Evolutionary conservation across 2,797 vertebrate genomes (phyloP).

Genomic region (Lacerta agilis): DNA sequence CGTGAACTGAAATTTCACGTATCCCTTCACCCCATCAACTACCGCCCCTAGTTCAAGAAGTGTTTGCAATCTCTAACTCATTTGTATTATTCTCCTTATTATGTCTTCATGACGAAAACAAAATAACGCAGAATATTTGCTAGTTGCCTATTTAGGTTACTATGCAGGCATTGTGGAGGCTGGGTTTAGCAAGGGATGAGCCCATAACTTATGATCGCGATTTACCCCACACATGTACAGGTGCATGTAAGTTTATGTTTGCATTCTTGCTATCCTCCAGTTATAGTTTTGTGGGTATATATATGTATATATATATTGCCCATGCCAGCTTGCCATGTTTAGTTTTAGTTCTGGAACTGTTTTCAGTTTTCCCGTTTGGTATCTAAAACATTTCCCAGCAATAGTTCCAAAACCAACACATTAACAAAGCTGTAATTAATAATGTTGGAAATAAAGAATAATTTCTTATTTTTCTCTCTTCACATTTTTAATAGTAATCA

Average conservation of each 20-base stretch:
- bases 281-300: neutral
- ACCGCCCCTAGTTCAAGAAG: neutral
- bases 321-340: neutral
- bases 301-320: neutral
- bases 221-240: neutral
- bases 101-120: neutral
- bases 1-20: neutral
- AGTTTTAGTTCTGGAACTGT: neutral
- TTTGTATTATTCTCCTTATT: neutral
- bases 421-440: neutral
- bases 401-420: neutral
- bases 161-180: neutral
- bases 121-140: neutral
- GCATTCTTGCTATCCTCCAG: neutral
- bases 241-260: neutral
- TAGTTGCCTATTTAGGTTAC: neutral
- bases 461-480: neutral
- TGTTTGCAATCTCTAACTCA: neutral
- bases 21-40: neutral
- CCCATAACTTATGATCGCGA: neutral
- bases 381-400: neutral
- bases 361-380: neutral
- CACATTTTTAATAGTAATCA: neutral
- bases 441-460: neutral
- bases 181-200: neutral